These are phyloP conservation scores for Euphonia xanthogaster DNA, from an alignment of 2,797 vertebrate genomes.

Conservation along the genomic window DNA sequence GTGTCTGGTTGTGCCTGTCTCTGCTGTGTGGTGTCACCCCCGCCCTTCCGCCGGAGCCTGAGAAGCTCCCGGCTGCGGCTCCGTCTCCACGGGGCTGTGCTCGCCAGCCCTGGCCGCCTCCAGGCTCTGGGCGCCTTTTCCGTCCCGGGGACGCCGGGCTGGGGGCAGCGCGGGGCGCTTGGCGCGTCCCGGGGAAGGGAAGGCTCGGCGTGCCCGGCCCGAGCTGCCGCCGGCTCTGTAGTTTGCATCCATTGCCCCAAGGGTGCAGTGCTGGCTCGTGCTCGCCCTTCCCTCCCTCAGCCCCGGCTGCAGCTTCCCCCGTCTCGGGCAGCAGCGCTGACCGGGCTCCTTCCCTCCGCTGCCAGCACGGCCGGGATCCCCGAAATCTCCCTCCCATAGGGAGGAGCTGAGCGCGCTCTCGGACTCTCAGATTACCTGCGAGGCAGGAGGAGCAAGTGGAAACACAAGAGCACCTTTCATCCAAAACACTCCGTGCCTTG, in stretches of 20 bases:
- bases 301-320: not conserved
- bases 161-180: not conserved
- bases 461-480: not conserved
- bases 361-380: not conserved
- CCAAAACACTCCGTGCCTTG: not conserved
- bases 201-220: not conserved
- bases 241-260: constrained; percentile 30
- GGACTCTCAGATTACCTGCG: not conserved
- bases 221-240: not conserved
- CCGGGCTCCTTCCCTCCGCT: fast-evolving
- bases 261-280: constrained; percentile 42
- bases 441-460: not conserved
- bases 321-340: not conserved
- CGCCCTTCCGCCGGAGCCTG: fast-evolving
- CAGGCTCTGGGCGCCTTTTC: fast-evolving
- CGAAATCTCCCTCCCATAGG: too few species aligned
- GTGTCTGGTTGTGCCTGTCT: not conserved
- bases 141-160: not conserved
- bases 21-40: not conserved
- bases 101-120: not conserved
- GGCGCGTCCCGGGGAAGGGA: not conserved
- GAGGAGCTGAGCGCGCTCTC: not conserved
- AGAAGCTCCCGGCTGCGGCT: not conserved
- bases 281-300: not conserved
- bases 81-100: fast-evolving